Conservation (phyloP, 2,113 vertebrate genomes). For the Martes martes region DNA sequence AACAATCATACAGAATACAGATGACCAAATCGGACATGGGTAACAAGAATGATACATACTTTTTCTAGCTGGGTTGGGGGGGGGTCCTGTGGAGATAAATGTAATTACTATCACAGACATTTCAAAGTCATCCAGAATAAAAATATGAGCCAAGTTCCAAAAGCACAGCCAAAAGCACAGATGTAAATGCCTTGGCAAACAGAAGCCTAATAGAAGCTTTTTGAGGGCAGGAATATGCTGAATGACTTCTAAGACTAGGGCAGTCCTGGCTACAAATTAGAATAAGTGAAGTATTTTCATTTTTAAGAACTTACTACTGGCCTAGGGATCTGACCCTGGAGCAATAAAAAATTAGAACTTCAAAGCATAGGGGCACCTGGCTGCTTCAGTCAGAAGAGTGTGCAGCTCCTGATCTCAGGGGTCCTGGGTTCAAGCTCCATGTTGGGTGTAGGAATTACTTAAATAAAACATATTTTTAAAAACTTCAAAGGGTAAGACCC, state of each 20-base stretch:
- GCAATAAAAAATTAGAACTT: background rate
- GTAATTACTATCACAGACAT: background rate
- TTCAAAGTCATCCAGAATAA: constrained; percentile 37
- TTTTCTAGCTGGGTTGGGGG: background rate
- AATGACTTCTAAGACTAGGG: background rate
- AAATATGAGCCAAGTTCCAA: background rate
- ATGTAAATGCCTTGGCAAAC: background rate
- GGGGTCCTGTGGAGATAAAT: background rate
- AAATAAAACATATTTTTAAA: background rate
- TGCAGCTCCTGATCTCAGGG: background rate
- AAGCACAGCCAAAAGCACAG: background rate
- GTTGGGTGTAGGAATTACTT: background rate
- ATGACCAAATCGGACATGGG: constrained; percentile 16
- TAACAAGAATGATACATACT: background rate
- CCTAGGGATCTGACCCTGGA: background rate
- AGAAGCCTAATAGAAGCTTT: background rate
- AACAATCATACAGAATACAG: background rate
- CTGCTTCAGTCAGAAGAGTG: background rate
- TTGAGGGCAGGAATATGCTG: background rate
- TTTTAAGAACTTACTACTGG: background rate
- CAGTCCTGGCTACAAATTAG: background rate
- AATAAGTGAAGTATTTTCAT: background rate
- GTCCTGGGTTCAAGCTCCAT: background rate
- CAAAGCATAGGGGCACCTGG: background rate
- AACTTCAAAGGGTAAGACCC: background rate